A percentile compares a stretch with the other conserved stretches of the same genome.
These are phyloP conservation scores for Ovibos moschatus DNA, from an alignment of 2,113 vertebrate species.

Conservation along the genomic window DNA sequence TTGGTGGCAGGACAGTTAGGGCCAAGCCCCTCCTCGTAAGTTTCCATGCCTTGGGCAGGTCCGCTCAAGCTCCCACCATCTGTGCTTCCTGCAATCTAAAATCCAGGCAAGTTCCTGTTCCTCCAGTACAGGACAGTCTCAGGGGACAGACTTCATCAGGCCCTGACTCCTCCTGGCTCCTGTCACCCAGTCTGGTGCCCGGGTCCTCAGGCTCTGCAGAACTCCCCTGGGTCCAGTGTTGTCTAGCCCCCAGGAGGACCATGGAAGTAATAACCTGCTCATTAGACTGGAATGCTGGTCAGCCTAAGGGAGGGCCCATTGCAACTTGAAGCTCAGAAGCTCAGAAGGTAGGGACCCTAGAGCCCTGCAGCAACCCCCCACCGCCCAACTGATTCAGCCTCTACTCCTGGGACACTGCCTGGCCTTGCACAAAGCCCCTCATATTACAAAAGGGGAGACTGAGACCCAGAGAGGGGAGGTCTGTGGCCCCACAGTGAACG, in stretches of 20 bases:
- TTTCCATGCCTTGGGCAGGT: not conserved
- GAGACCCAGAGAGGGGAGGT: not conserved
- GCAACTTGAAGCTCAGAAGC: not conserved
- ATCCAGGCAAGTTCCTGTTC: not conserved
- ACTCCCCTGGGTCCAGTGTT: too few relatives aligned
- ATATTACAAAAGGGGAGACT: not conserved
- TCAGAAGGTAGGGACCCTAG: not conserved
- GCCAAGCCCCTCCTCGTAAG: not conserved
- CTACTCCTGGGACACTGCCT: not conserved
- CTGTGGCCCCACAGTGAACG: fast-evolving
- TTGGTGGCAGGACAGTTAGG: not conserved
- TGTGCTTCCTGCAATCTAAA: not conserved
- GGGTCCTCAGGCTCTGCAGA: not conserved
- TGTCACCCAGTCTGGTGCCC: not conserved
- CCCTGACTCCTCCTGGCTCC: not conserved
- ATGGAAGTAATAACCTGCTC: not conserved
- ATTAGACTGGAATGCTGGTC: not conserved
- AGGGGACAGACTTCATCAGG: too few relatives aligned
- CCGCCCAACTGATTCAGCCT: fast-evolving
- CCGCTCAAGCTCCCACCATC: not conserved
- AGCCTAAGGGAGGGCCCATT: not conserved
- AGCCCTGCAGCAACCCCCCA: not conserved
- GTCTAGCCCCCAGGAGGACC: not conserved
- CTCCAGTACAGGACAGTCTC: not conserved
- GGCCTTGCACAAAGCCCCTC: not conserved